These are phyloP conservation scores for Chalcis sispes DNA, from an alignment of 2,888 invertebrate species.

Conservation along the genomic window DNA sequence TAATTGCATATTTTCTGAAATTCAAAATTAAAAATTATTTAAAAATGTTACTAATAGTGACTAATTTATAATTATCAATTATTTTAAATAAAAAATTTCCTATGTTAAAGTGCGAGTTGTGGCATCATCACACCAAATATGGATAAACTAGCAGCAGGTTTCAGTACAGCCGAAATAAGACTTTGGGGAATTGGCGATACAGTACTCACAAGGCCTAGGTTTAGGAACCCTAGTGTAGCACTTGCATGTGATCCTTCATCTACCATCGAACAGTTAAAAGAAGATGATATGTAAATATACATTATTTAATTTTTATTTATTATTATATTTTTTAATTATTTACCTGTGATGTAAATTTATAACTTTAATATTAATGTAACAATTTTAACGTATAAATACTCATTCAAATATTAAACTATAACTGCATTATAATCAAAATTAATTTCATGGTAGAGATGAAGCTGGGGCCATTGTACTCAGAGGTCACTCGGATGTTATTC, in stretches of 20 bases:
- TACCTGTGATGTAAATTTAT: not conserved
- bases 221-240: slow-evolving; percentile 75
- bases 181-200: slow-evolving; percentile 81
- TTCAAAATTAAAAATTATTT: not conserved
- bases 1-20: no score
- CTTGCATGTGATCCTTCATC: slow-evolving; percentile 78
- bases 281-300: slow-evolving; percentile 77
- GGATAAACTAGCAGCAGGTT: slow-evolving; percentile 83
- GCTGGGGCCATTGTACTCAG: slow-evolving; percentile 81
- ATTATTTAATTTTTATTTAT: slow-evolving; percentile 21
- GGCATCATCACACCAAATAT: slow-evolving; percentile 81
- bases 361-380: slow-evolving; percentile 15
- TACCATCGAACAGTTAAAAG: slow-evolving; percentile 69
- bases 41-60: not conserved
- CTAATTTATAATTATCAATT: no score
- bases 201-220: slow-evolving; percentile 71
- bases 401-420: not conserved
- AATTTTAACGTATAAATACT: not conserved
- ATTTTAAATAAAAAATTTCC: not conserved
- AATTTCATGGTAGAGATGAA: slow-evolving; percentile 77
- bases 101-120: slow-evolving; percentile 78
- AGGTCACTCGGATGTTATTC: slow-evolving; percentile 85
- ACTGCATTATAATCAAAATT: not conserved
- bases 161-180: slow-evolving; percentile 83
- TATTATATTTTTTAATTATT: not conserved